Evolutionary conservation across 2,113 vertebrate species (phyloP), one percentile per base, ranked within the genome.

Genomic region (Scytalopus superciliaris): DNA sequence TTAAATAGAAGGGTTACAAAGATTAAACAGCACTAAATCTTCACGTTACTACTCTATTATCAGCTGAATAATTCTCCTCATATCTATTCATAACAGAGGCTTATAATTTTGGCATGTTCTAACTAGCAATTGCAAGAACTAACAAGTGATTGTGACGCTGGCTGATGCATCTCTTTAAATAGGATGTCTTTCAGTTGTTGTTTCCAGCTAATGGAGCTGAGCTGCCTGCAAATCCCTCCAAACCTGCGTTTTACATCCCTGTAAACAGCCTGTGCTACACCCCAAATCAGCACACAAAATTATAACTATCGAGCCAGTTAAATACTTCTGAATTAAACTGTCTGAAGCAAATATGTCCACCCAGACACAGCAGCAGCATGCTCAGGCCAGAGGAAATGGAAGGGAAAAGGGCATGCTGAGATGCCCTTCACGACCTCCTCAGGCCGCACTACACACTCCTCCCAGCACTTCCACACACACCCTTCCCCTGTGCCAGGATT

Each of bases 161-260:
- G 57, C 75, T 67, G 80, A 83, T 62, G n/a, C 37, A 4, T 57
- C 79, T 31, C 84, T 91, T 69, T 75, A 35, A 83, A 95, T 76
- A 77, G 24, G 53, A 67, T 53, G n/a, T 12, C 83, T 62, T 67
- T 69, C 78, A 59, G 57, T 72, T 25, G 23, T 39, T 79, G 47
- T 56, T 95, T 75, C 77, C 84, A 74, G 72, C 64, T 70, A 62
- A 85, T 39, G 40, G 49, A 90, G 52, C 39, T n/a, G 56, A 84
- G 76, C 77, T 91, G 89, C 70, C 62, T 59, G 28, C 57, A 89
- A 57, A 94, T 64, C 81, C 68, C 69, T 24, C 7, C 0, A 1
- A 94, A n/a, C 49, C 77, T 77, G 47, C 60, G 31, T 73, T 87
- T 70, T 47, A 33, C n/a, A 60, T 77, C 52, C 6, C 1, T 19